Base-by-base conservation (phyloP, 2,113 vertebrate species). In the Lepisosteus osseus region DNA sequence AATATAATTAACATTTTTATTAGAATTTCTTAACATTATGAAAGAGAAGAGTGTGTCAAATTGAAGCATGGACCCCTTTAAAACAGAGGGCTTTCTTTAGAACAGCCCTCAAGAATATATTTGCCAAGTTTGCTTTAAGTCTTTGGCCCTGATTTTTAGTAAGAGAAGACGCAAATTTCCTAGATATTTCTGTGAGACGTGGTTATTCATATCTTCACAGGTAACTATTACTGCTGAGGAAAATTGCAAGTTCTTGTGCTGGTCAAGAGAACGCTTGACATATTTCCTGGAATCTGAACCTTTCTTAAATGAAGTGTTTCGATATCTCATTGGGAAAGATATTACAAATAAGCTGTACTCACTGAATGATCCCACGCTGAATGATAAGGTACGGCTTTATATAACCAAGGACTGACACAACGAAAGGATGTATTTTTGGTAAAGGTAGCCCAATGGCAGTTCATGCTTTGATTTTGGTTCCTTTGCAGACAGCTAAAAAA, bases 281-380 rank as follows among this genome's bases (percentile, higher is more conserved):
- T 99, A 90, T 80, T 99, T 97, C 86, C 85, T 99, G 90, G 97
- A 99, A 82, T 93, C 96, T 1, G 95, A 98, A 62, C 92, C 95
- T 42, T 98, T 99, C 80, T 90, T 99, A 1, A 95, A 92, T 77
- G 97, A 99, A 86, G 96, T 98, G 75, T 99, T 99, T 87, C 91
- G 92, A 64, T 96, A 98, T 74, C 95, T 99, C 70, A 96, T 99
- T 43, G 97, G 97, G 75, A 99, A 99, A 91, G 97, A 99, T 82
- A 98, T 99, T 84, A 99, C 97, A 85, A 99, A 97, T 80, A 99
- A 99, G 80, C 90, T 99, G 41, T 99, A 99, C 79, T 98, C 96
- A 0, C 86, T 99, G 79, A 99, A 99, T 69, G 97, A 99, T 68
- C 96, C 97, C 9, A 97, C 96, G 4, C 89, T 98, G 83, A 99